Base-by-base conservation (phyloP, 2,888 invertebrate species). In the Ochropleura plecta region DNA sequence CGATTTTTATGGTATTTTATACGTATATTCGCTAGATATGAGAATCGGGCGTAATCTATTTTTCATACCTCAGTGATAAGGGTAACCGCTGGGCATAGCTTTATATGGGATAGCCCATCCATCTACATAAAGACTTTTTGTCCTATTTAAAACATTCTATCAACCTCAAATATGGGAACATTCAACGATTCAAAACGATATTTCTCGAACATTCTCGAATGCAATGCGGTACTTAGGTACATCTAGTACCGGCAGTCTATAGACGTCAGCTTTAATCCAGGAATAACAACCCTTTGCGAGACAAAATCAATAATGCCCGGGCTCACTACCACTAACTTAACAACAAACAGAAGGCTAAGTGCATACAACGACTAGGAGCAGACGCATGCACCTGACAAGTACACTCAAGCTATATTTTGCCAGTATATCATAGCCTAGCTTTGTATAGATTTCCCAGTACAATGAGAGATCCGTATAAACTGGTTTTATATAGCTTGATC, bases 291-390 rank as follows among this genome's bases (percentile, higher is more conserved):
- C 78, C 60, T 70, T 68, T 73, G 49, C 30, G 42, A 65, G 77
- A 75, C 73, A 81, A 84, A 86, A 85, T 85, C 86, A 67, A 85
- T 85, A 81, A 60, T 65, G 55, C n/a, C 49, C 20, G 53, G 64
- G 60, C 9, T 55, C 30, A 57, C 7, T n/a, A 16, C 44, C 62
- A 62, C 80, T 1, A 18, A 30, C 0, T 72, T 40, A 16, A 72
- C 42, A 63, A 16, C 0, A 40, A n/a, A 20, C 42, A 76, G 80
- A 79, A 79, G 53, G 10, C 30, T 55, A 0, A 5, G 3, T 80
- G 48, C 48, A 20, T 62, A 16, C 5, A 42, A 12, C 5, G 14
- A 40, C 18, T 5, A 20, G 20, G 6, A 18, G 14, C 16, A 30
- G 8, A 2, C 8, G 14, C 14, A 53, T 46, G 76, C 77, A 30